A percentile compares a stretch with the other conserved stretches of the same genome.
Evolutionary conservation across 2,113 vertebrate species (phyloP).

Genomic region (Cryptomyrus ogoouensis): DNA sequence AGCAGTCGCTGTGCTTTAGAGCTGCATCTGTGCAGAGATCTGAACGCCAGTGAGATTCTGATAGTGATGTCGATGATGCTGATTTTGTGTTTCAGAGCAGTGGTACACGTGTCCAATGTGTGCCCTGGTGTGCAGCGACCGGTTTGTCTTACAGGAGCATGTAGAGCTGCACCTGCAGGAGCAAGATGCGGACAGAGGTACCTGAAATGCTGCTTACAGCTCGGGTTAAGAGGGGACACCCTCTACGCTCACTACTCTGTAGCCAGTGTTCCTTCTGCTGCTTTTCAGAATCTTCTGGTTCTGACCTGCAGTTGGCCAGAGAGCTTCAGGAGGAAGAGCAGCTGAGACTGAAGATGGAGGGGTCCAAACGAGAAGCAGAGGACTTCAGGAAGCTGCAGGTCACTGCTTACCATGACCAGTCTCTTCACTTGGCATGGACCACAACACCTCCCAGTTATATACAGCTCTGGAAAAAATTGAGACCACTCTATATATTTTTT

Average conservation of each 20-base stretch:
- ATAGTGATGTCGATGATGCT: background rate
- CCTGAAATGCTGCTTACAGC: background rate
- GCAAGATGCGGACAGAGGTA: slow-evolving; percentile 37
- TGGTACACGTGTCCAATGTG: slow-evolving; percentile 80
- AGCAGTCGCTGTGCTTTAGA: background rate
- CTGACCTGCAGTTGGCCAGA: slow-evolving; percentile 70
- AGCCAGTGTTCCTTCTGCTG: background rate
- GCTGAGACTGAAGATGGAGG: slow-evolving; percentile 51
- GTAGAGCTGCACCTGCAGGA: slow-evolving; percentile 60
- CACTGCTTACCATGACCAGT: background rate
- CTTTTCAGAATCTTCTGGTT: slow-evolving; percentile 29
- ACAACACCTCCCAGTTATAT: background rate
- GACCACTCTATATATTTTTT: background rate
- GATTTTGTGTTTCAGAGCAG: slow-evolving; percentile 44
- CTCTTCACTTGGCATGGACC: background rate
- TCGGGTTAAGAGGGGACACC: background rate
- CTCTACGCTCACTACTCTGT: background rate
- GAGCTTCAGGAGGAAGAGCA: slow-evolving; percentile 77
- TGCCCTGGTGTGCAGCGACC: slow-evolving; percentile 57
- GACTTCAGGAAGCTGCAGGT: slow-evolving; percentile 87
- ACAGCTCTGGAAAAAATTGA: background rate
- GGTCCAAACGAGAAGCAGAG: slow-evolving; percentile 61
- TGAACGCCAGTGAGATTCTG: background rate
- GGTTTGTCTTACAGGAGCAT: slow-evolving; percentile 54
- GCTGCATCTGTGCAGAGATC: background rate